These are phyloP conservation scores for Nemurella pictetii DNA, from an alignment of 2,888 invertebrate species.

Conservation along the genomic window DNA sequence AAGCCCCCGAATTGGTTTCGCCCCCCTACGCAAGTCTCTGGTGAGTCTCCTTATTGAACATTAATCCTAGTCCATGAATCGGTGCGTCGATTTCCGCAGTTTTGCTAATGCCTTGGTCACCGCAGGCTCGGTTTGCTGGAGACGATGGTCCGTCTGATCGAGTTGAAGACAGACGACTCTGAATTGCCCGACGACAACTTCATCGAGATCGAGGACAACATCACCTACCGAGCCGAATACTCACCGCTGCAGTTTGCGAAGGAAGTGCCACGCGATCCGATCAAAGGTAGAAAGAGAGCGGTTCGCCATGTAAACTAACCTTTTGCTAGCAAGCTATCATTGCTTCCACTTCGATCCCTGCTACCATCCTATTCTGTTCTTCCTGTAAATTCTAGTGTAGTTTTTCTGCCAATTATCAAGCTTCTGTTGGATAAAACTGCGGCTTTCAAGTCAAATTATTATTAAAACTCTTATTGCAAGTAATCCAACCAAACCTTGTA, in stretches of 20 bases:
- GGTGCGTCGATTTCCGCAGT: not conserved
- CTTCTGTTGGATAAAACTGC: too few relatives aligned
- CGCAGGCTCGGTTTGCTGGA: constrained; percentile 53
- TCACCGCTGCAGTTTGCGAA: constrained; percentile 86
- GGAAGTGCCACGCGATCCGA: constrained; percentile 72
- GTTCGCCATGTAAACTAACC: not conserved
- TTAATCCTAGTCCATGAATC: not conserved
- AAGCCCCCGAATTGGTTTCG: constrained; percentile 68
- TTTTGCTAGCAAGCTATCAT: not conserved
- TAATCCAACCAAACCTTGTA: too few relatives aligned
- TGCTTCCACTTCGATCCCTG: not conserved
- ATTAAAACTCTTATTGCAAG: too few relatives aligned
- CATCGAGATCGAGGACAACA: constrained; percentile 82
- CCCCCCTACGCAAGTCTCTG: constrained; percentile 64
- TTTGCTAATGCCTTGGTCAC: not conserved
- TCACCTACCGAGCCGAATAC: constrained; percentile 86
- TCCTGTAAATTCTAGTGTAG: not conserved
- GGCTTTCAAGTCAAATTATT: too few relatives aligned
- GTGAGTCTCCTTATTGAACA: constrained; percentile 50
- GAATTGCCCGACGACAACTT: constrained; percentile 78
- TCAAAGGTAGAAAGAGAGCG: constrained; percentile 58
- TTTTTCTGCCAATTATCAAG: too few relatives aligned
- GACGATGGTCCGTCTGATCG: constrained; percentile 82
- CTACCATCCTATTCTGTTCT: too few relatives aligned
- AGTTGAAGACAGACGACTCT: constrained; percentile 82